Percentiles rank a stretch among this genome's conserved stretches.
Conservation (phyloP, 2,888 invertebrate species). For the Orgyia antiqua region DNA sequence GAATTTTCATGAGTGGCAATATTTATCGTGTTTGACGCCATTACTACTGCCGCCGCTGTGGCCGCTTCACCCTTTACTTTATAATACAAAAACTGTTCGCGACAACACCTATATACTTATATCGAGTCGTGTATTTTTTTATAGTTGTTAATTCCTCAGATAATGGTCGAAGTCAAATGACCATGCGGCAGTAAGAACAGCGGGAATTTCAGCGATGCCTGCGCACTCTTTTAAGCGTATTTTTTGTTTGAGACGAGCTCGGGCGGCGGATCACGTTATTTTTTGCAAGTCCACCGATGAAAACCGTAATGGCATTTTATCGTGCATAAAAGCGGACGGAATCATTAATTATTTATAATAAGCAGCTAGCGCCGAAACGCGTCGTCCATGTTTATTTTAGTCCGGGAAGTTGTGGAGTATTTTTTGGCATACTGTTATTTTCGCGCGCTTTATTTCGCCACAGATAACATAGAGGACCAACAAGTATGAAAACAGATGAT, state of each 20-base stretch:
- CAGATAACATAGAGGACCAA: too few species aligned
- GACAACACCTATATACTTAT: slow-evolving; percentile 62
- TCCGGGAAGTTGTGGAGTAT: slow-evolving; percentile 29
- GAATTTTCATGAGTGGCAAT: slow-evolving; percentile 70
- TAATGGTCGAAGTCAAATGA: slow-evolving; percentile 76
- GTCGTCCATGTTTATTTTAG: slow-evolving; percentile 55
- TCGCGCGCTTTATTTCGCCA: slow-evolving; percentile 26
- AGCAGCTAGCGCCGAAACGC: slow-evolving; percentile 69
- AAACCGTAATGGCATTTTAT: slow-evolving; percentile 78
- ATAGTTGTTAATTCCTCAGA: slow-evolving; percentile 71
- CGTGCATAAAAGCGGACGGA: slow-evolving; percentile 73
- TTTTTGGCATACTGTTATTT: slow-evolving; percentile 38
- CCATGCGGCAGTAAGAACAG: slow-evolving; percentile 64
- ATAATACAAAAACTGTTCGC: slow-evolving; percentile 60
- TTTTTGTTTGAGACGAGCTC: slow-evolving; percentile 63
- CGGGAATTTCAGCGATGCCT: slow-evolving; percentile 73
- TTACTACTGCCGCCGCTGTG: slow-evolving; percentile 48
- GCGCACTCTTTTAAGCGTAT: slow-evolving; percentile 69
- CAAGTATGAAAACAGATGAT: too few species aligned
- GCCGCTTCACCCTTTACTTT: slow-evolving; percentile 48
- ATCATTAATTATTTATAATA: slow-evolving; percentile 79
- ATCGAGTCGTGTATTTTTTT: slow-evolving; percentile 68
- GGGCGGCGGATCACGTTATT: slow-evolving; percentile 63
- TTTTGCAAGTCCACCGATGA: slow-evolving; percentile 68
- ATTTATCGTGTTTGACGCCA: slow-evolving; percentile 62